Conservation (phyloP, 2,113 vertebrate genomes). For the Probosciger aterrimus region DNA sequence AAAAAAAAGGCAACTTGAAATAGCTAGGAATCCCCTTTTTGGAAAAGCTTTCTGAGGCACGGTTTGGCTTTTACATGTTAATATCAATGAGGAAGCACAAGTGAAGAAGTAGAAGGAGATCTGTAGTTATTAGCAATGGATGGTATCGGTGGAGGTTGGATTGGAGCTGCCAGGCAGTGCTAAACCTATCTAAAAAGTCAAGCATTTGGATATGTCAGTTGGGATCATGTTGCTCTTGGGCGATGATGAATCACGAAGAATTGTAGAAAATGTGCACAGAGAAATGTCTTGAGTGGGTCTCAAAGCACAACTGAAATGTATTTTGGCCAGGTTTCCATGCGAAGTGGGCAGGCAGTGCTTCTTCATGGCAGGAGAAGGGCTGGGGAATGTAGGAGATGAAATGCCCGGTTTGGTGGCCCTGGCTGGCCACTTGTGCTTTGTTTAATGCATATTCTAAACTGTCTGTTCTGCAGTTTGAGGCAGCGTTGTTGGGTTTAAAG, state of each 20-base stretch:
- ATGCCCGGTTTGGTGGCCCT: not conserved
- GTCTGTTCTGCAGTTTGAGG: not conserved
- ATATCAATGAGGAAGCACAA: not conserved
- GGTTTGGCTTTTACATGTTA: not conserved
- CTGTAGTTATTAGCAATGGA: not conserved
- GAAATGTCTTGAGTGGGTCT: slow-evolving; percentile 37
- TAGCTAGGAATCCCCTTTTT: not conserved
- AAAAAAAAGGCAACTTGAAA: not conserved
- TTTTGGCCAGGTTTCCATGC: not conserved
- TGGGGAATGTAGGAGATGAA: not conserved
- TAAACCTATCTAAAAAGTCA: not conserved
- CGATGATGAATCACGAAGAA: slow-evolving; percentile 35
- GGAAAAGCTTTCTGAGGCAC: not conserved
- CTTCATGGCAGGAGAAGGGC: not conserved
- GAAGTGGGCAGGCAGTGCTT: not conserved
- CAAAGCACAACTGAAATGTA: not conserved
- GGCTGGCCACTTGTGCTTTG: not conserved
- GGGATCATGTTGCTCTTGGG: not conserved
- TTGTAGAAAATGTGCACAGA: slow-evolving; percentile 19
- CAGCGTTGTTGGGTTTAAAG: not conserved
- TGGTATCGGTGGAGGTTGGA: not conserved
- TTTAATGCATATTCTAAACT: not conserved
- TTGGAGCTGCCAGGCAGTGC: not conserved
- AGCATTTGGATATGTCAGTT: not conserved
- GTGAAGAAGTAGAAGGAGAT: not conserved